Evolutionary conservation across 2,113 vertebrate genomes (phyloP), one percentile per base, ranked within the genome.

Genomic region (Ophthalmotilapia sp.): DNA sequence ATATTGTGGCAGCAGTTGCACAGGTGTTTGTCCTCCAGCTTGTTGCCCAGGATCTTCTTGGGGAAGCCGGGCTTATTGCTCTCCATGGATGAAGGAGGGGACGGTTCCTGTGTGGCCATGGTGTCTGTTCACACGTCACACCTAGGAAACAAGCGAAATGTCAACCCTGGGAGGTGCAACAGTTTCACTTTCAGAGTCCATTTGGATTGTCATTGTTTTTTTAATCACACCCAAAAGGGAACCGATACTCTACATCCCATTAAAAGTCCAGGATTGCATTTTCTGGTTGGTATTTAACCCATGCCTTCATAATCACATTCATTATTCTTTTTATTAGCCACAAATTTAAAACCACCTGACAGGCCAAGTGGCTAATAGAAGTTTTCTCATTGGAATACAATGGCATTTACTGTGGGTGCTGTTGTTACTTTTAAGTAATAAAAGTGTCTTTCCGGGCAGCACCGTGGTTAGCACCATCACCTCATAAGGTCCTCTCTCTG

Each of bases 11-110:
- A 99, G 55, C 97, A 97, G 0, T 98, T 98, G 83, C 99, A 99
- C 91, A 99, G 96, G 91, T 99, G 98, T 75, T 99, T 99, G 90
- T 96, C 97, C 95, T 99, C 98, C 73, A 98, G 93, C 86, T 97
- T 97, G 21, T 98, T 97, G 65, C 97, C 97, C 91, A 99, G 95
- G 80, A 99, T 97, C 88, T 96, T 97, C 95, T 96, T 98, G 15
- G 97, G 97, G 94, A 98, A 99, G 40, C 98, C 98, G 0, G 97
- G 97, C 90, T 97, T 98, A 87, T 96, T 97, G 80, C 96, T 92
- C 70, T 98, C 97, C 90, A 98, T 94, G 82, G 98, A 98, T 82
- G 96, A 93, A 1, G 97, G 97, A 1, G 98, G 98, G 58, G 97
- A 97, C 42, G 95, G 96, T 23, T 97, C 97, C 92, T 97, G 97